Evolutionary conservation across 2,113 vertebrate genomes (phyloP).

Genomic region (Callorhinus ursinus): DNA sequence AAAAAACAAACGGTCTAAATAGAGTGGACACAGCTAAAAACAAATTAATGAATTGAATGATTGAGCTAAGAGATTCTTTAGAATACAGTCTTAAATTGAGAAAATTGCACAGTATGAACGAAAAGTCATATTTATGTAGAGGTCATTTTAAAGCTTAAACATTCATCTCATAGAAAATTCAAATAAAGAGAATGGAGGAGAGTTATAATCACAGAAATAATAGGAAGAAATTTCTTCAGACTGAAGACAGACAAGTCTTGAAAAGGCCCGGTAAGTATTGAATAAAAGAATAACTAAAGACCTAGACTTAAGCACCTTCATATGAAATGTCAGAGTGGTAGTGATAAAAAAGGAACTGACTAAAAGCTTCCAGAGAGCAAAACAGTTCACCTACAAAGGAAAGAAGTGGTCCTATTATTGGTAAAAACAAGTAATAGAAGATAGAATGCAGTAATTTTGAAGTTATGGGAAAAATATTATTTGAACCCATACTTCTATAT

Average conservation of each 20-base stretch:
- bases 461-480: background rate
- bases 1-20: background rate
- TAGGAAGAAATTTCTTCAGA: constrained; percentile 29
- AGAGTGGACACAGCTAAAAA: background rate
- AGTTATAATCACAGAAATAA: background rate
- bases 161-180: background rate
- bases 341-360: background rate
- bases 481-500: constrained; percentile 23
- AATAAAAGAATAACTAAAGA: background rate
- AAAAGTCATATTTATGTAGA: background rate
- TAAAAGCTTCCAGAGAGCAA: background rate
- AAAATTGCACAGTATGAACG: background rate
- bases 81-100: background rate
- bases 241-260: background rate
- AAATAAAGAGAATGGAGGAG: background rate
- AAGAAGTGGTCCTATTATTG: background rate
- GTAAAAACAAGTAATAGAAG: background rate
- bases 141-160: background rate
- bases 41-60: constrained; percentile 36
- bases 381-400: background rate
- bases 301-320: background rate
- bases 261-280: background rate
- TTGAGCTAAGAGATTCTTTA: constrained; percentile 1
- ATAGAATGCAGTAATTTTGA: background rate
- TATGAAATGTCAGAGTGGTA: constrained; percentile 16